These are phyloP conservation scores for Peucedramus taeniatus DNA, from an alignment of 2,113 vertebrate genomes.

Conservation along the genomic window DNA sequence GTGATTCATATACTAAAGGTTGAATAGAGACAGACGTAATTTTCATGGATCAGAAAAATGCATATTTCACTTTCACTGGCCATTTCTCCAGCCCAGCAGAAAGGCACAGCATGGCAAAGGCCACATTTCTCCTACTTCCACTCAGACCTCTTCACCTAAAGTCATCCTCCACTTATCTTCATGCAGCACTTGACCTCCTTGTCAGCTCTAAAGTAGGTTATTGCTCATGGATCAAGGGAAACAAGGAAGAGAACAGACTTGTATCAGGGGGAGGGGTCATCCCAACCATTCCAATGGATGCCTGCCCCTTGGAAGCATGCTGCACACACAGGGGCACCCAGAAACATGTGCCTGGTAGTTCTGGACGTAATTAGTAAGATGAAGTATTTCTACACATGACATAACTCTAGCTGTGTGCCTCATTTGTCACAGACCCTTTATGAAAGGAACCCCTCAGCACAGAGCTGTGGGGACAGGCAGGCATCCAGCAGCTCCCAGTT, in stretches of 20 bases:
- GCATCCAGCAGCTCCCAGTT: neutral
- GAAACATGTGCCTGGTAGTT: neutral
- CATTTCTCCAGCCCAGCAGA: neutral
- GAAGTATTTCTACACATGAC: neutral
- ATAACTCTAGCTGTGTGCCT: neutral
- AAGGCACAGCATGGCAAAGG: neutral
- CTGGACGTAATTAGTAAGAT: neutral
- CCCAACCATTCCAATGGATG: accelerated
- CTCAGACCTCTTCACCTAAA: neutral
- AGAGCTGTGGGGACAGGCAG: neutral
- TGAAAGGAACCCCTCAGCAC: neutral
- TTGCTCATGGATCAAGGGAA: neutral
- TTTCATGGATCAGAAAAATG: neutral
- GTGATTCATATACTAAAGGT: neutral
- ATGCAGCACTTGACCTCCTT: neutral
- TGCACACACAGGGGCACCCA: neutral
- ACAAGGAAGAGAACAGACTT: neutral
- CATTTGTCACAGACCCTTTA: neutral
- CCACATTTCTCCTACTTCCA: neutral
- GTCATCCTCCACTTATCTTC: neutral
- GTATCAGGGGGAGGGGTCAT: neutral
- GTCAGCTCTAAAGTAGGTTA: neutral
- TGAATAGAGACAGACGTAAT: neutral
- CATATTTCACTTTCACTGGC: neutral
- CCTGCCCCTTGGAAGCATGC: accelerated